phyloP scores from a whole-genome alignment of 2,113 vertebrate species.

The Tetrao urogallus region DNA sequence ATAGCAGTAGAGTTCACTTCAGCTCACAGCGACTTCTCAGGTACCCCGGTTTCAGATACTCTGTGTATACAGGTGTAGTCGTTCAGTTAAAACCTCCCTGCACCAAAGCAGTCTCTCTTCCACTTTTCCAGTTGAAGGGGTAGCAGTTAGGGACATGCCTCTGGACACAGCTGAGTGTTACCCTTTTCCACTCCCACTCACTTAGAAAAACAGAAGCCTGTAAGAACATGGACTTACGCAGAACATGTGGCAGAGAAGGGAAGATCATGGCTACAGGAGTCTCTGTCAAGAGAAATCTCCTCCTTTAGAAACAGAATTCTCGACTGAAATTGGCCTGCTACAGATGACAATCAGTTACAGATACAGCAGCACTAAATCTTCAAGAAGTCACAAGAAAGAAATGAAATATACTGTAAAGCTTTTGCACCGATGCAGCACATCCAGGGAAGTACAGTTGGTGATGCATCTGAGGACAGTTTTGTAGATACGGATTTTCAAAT shows the following conservation, averaged over 20 bases:
- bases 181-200: not conserved
- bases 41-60: not conserved
- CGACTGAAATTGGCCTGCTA: not conserved
- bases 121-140: not conserved
- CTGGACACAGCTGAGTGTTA: not conserved
- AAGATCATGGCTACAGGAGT: not conserved
- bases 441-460: not conserved
- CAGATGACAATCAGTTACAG: not conserved
- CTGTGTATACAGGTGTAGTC: not conserved
- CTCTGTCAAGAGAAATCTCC: not conserved
- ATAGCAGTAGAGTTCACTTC: not conserved
- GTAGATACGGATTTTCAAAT: rapidly evolving
- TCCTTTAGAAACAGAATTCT: not conserved
- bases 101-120: not conserved
- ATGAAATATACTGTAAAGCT: not conserved
- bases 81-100: not conserved
- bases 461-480: not conserved
- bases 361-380: not conserved
- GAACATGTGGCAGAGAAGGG: rapidly evolving
- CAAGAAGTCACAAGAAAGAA: not conserved
- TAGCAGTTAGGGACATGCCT: not conserved
- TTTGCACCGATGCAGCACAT: not conserved
- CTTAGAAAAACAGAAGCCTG: not conserved
- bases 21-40: not conserved
- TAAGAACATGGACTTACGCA: not conserved